These are phyloP conservation scores for Pseudomyrmex gracilis DNA, from an alignment of 1,140 invertebrate genomes.

Conservation along the genomic window DNA sequence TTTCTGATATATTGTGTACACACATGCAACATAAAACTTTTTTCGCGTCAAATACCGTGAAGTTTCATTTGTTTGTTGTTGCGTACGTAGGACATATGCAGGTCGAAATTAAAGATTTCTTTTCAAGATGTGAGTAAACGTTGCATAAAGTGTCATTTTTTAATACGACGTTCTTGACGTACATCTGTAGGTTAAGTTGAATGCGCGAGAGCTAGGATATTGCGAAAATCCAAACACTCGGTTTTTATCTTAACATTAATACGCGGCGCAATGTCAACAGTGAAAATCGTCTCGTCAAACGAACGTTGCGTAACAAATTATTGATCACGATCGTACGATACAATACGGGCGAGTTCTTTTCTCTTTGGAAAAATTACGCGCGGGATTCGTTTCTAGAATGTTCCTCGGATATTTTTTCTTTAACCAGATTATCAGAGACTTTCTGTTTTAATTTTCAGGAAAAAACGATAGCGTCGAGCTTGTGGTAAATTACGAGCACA, in stretches of 20 bases:
- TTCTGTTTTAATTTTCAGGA: neutral
- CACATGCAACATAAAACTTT: neutral
- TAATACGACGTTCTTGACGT: neutral
- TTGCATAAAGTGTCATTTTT: conserved; percentile 2
- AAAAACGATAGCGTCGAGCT: neutral
- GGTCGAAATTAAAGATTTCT: conserved; percentile 22
- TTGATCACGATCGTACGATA: conserved; percentile 30
- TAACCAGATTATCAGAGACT: neutral
- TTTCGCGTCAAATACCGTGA: neutral
- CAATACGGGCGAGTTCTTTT: neutral
- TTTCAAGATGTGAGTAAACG: neutral
- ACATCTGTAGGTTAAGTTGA: conserved; percentile 1
- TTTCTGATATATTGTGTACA: neutral
- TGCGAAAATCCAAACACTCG: conserved; percentile 26
- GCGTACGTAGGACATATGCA: neutral
- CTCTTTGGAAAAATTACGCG: conserved; percentile 2
- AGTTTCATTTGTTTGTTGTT: neutral
- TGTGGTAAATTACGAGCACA: neutral
- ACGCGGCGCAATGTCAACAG: neutral
- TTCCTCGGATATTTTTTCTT: neutral
- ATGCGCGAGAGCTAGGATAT: conserved; percentile 18
- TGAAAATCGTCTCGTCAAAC: conserved; percentile 18
- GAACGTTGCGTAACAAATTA: conserved; percentile 20
- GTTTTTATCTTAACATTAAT: conserved; percentile 27
- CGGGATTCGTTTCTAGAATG: neutral